A percentile compares a stretch with the other conserved stretches of the same genome.
Evolutionary conservation across 2,888 invertebrate genomes (phyloP).

Genomic region (Nymphalis urticae): DNA sequence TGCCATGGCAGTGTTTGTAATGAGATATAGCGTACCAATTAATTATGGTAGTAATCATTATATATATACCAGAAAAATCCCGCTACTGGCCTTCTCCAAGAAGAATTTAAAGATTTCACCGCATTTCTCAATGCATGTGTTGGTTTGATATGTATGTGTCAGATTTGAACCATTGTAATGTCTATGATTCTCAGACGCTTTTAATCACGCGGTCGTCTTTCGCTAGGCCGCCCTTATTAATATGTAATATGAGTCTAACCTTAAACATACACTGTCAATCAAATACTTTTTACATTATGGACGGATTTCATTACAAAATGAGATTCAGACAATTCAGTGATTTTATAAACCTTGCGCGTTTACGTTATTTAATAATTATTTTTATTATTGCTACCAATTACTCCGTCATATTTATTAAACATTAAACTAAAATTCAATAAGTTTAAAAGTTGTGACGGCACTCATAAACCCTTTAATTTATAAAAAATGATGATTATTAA

Average conservation of each 20-base stretch:
- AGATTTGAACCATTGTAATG: not conserved
- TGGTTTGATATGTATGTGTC: not conserved
- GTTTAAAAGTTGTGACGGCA: no score
- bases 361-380: no score
- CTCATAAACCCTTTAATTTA: no score
- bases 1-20: not conserved
- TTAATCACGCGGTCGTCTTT: no score
- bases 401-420: no score
- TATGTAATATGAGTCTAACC: not conserved
- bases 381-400: no score
- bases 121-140: no score
- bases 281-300: constrained; percentile 12
- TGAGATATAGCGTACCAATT: not conserved
- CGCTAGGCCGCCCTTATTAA: not conserved
- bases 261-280: not conserved
- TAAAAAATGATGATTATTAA: no score
- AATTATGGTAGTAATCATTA: not conserved
- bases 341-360: no score
- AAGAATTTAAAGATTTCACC: no score
- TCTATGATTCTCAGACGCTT: not conserved
- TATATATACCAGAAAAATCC: not conserved
- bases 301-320: constrained; percentile 22
- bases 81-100: no score
- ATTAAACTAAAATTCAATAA: no score
- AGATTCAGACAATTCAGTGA: constrained; percentile 15